phyloP scores from a whole-genome alignment of 2,888 invertebrate species.

The Ectemnius continuus region DNA sequence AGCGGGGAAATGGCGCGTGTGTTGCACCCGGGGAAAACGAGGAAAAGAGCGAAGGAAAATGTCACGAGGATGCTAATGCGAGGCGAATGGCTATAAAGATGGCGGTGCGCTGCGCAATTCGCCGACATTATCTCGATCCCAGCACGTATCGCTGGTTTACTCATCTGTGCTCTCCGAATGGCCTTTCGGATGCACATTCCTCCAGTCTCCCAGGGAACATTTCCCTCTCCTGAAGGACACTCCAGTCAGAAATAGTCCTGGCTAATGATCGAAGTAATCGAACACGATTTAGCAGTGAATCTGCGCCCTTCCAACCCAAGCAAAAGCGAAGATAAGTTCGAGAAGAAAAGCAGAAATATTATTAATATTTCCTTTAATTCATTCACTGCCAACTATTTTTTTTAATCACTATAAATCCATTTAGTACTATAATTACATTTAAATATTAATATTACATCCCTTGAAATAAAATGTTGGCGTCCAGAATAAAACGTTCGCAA shows the following conservation, averaged over 20 bases:
- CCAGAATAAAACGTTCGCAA: no score
- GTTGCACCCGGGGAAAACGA: background rate
- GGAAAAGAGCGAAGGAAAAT: background rate
- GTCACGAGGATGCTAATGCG: constrained; percentile 3
- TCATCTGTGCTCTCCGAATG: background rate
- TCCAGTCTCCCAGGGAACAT: no score
- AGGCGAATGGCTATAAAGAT: background rate
- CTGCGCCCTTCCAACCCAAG: no score
- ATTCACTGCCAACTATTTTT: no score
- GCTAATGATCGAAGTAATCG: constrained; percentile 6
- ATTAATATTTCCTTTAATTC: no score
- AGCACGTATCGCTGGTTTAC: background rate
- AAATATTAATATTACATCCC: no score
- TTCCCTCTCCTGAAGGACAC: background rate
- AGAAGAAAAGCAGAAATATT: no score
- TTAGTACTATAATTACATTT: no score
- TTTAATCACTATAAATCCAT: no score
- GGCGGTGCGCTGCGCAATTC: background rate
- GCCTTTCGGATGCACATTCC: no score
- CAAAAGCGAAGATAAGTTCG: no score
- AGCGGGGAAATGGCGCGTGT: background rate
- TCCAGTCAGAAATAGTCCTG: background rate
- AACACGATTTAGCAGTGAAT: background rate
- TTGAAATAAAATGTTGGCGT: no score
- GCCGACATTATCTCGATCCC: background rate